These are phyloP conservation scores for Pampus argenteus DNA, from an alignment of 2,797 vertebrate species.

Conservation along the genomic window DNA sequence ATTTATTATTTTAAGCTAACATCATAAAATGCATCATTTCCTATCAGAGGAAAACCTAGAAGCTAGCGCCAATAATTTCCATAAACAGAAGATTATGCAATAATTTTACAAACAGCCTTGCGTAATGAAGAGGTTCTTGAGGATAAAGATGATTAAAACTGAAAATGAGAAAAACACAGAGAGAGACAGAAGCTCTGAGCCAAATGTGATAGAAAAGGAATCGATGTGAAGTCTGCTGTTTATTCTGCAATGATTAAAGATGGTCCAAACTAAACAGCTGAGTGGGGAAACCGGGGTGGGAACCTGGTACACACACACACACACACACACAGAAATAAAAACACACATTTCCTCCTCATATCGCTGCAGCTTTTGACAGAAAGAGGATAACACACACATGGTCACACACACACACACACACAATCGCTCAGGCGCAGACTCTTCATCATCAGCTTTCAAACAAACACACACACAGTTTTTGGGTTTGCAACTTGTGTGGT, in stretches of 20 bases:
- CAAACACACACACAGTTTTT: slow-evolving; percentile 21
- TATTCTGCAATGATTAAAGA: slow-evolving; percentile 45
- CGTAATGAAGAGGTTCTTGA: slow-evolving; percentile 54
- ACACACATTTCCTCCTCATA: slow-evolving; percentile 6
- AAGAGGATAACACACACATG: slow-evolving; percentile 27
- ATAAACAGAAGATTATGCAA: slow-evolving; percentile 40
- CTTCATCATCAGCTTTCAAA: slow-evolving; percentile 39
- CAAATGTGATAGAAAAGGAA: slow-evolving; percentile 42
- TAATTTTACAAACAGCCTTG: slow-evolving; percentile 37
- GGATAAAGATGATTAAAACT: slow-evolving; percentile 58
- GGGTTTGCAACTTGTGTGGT: slow-evolving; percentile 45
- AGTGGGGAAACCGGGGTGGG: slow-evolving; percentile 24
- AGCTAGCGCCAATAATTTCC: slow-evolving; percentile 24
- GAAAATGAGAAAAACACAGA: slow-evolving; percentile 34
- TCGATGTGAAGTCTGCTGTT: slow-evolving; percentile 42
- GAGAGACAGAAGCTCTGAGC: slow-evolving; percentile 21
- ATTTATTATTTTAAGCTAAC: not conserved
- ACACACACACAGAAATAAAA: slow-evolving; percentile 21
- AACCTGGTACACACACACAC: slow-evolving; percentile 32
- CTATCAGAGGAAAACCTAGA: not conserved
- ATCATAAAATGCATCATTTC: not conserved
- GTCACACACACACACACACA: not conserved
- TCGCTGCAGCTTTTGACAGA: slow-evolving; percentile 26
- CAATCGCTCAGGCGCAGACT: no score
- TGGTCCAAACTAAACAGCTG: slow-evolving; percentile 48